A percentile compares a stretch with the other conserved stretches of the same genome.
Conservation (phyloP, 2,113 vertebrate genomes). For the Grammomys surdaster region DNA sequence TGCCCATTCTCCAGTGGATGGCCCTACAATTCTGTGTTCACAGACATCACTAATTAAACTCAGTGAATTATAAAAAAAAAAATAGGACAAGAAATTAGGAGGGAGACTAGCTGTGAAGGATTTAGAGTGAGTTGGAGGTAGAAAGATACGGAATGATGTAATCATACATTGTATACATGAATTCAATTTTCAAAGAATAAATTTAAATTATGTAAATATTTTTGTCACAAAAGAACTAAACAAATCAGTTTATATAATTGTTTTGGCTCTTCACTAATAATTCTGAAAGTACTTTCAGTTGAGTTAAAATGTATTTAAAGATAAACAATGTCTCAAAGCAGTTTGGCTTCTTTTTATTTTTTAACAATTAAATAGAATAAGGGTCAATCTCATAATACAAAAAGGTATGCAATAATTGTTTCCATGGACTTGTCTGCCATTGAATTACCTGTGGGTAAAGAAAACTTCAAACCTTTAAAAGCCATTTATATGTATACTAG, state of each 20-base stretch:
- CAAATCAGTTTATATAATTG: constrained; percentile 6
- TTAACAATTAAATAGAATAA: not conserved
- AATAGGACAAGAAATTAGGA: not conserved
- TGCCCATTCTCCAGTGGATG: not conserved
- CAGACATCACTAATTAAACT: not conserved
- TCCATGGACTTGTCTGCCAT: constrained; percentile 1
- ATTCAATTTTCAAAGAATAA: not conserved
- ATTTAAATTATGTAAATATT: not conserved
- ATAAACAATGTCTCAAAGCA: not conserved
- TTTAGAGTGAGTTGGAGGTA: not conserved
- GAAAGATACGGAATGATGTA: not conserved
- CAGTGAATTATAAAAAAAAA: not conserved
- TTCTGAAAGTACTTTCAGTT: constrained; percentile 6
- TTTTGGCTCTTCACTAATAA: constrained; percentile 2
- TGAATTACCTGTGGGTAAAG: not conserved
- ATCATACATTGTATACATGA: not conserved
- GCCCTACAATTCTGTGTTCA: not conserved
- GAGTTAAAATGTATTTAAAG: constrained; percentile 6
- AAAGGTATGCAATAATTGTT: not conserved
- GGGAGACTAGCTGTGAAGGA: no score
- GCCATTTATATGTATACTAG: not conserved
- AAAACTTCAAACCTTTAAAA: not conserved
- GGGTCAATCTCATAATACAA: not conserved
- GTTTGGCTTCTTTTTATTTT: not conserved
- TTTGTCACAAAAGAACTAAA: not conserved